Evolutionary conservation across 2,797 vertebrate species (phyloP).

Genomic region (Scleropages formosus): DNA sequence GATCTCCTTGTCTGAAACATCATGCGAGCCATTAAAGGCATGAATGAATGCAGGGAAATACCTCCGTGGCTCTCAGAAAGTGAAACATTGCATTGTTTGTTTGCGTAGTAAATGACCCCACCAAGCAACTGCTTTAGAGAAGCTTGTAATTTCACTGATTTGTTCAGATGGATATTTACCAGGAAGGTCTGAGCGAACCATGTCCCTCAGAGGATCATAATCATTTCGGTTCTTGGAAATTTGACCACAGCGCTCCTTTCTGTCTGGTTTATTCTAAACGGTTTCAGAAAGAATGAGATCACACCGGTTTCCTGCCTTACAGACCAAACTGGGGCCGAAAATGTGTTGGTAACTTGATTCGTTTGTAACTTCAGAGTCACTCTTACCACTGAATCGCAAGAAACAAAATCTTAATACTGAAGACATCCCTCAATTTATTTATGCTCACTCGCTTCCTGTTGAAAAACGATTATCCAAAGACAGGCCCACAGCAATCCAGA

Average conservation of each 20-base stretch:
- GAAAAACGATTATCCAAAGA: no score
- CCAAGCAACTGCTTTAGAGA: not conserved
- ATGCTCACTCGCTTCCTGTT: no score
- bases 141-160: conserved; percentile 13
- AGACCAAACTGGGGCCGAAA: no score
- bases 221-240: not conserved
- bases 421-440: no score
- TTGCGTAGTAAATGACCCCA: not conserved
- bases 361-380: no score
- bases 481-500: no score
- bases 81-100: conserved; percentile 15
- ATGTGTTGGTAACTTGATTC: no score
- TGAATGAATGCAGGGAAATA: conserved; percentile 18
- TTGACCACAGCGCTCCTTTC: not conserved
- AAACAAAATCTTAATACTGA: no score
- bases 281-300: no score
- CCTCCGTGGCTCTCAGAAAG: not conserved
- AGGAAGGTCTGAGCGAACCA: not conserved
- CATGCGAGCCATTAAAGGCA: not conserved
- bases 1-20: not conserved
- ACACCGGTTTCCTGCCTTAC: no score
- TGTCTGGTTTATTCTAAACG: no score
- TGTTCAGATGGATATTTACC: conserved; percentile 16
- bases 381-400: no score
- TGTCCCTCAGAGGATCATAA: not conserved